A percentile compares a stretch with the other conserved stretches of the same genome.
Evolutionary conservation across 2,888 invertebrate genomes (phyloP).

Genomic region (Cheilosia pagana): DNA sequence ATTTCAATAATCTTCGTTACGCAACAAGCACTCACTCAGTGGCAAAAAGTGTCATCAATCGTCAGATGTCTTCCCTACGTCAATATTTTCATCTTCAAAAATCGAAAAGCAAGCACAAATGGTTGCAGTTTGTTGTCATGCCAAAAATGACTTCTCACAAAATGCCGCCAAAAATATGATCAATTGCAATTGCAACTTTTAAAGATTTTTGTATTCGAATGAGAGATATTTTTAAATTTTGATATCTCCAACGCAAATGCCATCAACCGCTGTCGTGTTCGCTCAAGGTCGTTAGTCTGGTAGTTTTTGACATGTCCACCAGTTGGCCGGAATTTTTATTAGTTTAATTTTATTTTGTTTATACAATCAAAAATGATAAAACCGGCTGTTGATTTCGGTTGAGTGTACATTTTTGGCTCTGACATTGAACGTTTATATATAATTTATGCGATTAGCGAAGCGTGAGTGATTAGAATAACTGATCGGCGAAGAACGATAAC

Average conservation of each 20-base stretch:
- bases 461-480: constrained; percentile 9
- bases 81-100: not conserved
- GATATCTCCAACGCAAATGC: constrained; percentile 17
- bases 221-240: constrained; percentile 16
- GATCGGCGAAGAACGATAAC: not conserved
- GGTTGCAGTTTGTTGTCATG: no score
- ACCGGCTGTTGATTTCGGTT: constrained; percentile 9
- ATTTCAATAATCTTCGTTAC: no score
- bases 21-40: no score
- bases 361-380: not conserved
- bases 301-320: constrained; percentile 20
- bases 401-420: constrained; percentile 4
- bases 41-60: no score
- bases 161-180: not conserved
- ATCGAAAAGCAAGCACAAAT: no score
- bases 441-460: constrained; percentile 23
- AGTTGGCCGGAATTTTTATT: constrained; percentile 34
- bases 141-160: not conserved
- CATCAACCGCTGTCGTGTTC: constrained; percentile 17
- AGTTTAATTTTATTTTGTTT: not conserved
- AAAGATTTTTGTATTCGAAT: not conserved
- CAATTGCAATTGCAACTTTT: not conserved
- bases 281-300: constrained; percentile 21
- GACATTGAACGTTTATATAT: constrained; percentile 26
- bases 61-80: no score